A percentile compares a stretch with the other conserved stretches of the same genome.
Conservation (phyloP, 2,797 vertebrate species). For the Lagocephalus sceleratus region DNA sequence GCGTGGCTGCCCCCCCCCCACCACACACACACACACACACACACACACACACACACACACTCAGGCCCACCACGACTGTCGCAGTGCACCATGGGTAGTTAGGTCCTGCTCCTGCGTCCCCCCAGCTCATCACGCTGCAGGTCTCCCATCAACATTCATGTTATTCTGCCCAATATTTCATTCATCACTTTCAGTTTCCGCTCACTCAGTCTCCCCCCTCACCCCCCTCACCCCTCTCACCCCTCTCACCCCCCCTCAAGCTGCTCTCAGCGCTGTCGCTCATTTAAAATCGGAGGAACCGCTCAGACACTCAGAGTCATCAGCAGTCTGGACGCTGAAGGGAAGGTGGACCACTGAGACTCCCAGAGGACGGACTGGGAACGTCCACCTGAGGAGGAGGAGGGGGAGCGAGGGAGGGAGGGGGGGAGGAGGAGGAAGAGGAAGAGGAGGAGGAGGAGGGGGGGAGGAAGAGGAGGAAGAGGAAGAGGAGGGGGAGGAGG, state of each 20-base stretch:
- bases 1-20: too few species aligned
- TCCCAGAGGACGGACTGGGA: slow-evolving; percentile 38
- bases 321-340: slow-evolving; percentile 37
- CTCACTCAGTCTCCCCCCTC: slow-evolving; percentile 20
- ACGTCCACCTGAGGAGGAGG: slow-evolving; percentile 34
- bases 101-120: background rate
- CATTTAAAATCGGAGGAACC: slow-evolving; percentile 30
- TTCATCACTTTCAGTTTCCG: slow-evolving; percentile 9
- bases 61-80: background rate
- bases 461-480: too few species aligned
- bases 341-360: slow-evolving; percentile 40
- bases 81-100: background rate
- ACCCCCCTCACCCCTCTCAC: slow-evolving; percentile 19
- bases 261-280: slow-evolving; percentile 17
- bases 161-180: slow-evolving; percentile 25
- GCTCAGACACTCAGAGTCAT: slow-evolving; percentile 22
- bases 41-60: too few species aligned
- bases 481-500: too few species aligned
- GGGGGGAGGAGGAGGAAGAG: slow-evolving; percentile 10
- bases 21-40: too few species aligned
- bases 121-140: background rate
- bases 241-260: slow-evolving; percentile 12
- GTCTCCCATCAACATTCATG: slow-evolving; percentile 22
- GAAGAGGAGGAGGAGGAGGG: too few species aligned
- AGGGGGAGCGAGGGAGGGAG: too few species aligned